Conservation (phyloP, 2,888 invertebrate species). For the Athripsodes cinereus region DNA sequence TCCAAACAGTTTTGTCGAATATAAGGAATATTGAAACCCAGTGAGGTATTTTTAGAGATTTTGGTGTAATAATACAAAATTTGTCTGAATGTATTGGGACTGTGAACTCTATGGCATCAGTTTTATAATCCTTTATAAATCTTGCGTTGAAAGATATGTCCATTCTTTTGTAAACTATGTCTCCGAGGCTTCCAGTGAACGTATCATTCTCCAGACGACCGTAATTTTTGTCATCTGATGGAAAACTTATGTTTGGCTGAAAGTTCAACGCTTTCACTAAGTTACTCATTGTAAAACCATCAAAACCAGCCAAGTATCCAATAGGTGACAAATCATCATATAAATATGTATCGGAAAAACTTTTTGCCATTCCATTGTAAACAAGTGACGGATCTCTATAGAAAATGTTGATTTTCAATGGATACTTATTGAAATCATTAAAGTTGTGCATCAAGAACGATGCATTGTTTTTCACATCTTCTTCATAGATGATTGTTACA, state of each 20-base stretch:
- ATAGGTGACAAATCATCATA: constrained; percentile 23
- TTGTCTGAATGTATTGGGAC: constrained; percentile 35
- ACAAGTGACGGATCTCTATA: constrained; percentile 31
- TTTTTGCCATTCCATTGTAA: not conserved
- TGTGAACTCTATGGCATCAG: constrained; percentile 36
- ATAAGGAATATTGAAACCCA: constrained; percentile 38
- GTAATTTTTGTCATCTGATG: constrained; percentile 30
- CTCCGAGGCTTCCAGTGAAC: constrained; percentile 35
- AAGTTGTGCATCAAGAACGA: constrained; percentile 9
- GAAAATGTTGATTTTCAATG: constrained; percentile 35
- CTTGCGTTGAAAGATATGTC: constrained; percentile 39
- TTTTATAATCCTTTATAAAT: constrained; percentile 36
- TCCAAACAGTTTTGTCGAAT: constrained; percentile 28
- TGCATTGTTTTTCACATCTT: constrained; percentile 8
- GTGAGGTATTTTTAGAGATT: constrained; percentile 37
- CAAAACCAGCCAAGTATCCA: constrained; percentile 34
- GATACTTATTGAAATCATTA: constrained; percentile 34
- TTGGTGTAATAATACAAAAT: constrained; percentile 40
- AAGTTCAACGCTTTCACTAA: constrained; percentile 36
- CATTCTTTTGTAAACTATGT: constrained; percentile 34
- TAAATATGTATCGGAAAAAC: constrained; percentile 19
- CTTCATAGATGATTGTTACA: constrained; percentile 10
- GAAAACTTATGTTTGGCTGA: constrained; percentile 28
- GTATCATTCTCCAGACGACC: constrained; percentile 30
- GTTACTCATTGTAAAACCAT: constrained; percentile 35